Evolutionary conservation across 2,113 vertebrate genomes (phyloP).

Genomic region (Nerophis lumbriciformis): DNA sequence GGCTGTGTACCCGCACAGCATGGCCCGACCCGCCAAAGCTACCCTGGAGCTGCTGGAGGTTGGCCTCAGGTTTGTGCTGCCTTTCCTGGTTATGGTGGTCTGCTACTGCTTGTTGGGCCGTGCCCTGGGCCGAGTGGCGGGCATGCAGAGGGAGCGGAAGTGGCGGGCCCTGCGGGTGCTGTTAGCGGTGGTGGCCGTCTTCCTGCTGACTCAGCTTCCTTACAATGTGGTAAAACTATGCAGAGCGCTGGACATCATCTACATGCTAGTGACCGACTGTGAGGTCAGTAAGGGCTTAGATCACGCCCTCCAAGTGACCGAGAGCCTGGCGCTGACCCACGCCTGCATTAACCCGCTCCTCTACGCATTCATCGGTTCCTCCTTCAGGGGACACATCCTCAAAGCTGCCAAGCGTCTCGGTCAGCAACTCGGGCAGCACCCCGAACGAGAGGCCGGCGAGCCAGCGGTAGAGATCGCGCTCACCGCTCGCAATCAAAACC

Average conservation of each 20-base stretch:
- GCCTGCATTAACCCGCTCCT: constrained; percentile 91
- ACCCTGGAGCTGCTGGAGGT: constrained; percentile 83
- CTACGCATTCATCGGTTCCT: constrained; percentile 84
- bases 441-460: constrained; percentile 19
- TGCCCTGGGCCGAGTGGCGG: constrained; percentile 67
- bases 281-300: constrained; percentile 79
- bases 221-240: constrained; percentile 87
- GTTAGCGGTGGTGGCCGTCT: constrained; percentile 79
- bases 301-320: constrained; percentile 77
- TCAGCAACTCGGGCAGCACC: constrained; percentile 41
- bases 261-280: constrained; percentile 78
- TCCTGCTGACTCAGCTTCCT: constrained; percentile 87
- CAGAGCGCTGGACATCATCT: constrained; percentile 80
- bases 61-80: constrained; percentile 81
- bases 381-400: constrained; percentile 80
- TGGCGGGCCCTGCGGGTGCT: constrained; percentile 78
- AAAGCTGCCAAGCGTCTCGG: constrained; percentile 76
- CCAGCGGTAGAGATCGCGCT: constrained; percentile 62
- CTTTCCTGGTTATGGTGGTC: constrained; percentile 81
- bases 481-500: constrained; percentile 31
- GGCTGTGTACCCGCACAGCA: constrained; percentile 68
- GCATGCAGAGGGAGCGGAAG: constrained; percentile 71
- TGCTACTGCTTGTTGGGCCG: constrained; percentile 78
- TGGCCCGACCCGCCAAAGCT: constrained; percentile 74
- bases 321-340: constrained; percentile 84